These are phyloP conservation scores for Pipistrellus pygmaeus DNA, from an alignment of 2,797 vertebrate genomes.

Conservation along the genomic window DNA sequence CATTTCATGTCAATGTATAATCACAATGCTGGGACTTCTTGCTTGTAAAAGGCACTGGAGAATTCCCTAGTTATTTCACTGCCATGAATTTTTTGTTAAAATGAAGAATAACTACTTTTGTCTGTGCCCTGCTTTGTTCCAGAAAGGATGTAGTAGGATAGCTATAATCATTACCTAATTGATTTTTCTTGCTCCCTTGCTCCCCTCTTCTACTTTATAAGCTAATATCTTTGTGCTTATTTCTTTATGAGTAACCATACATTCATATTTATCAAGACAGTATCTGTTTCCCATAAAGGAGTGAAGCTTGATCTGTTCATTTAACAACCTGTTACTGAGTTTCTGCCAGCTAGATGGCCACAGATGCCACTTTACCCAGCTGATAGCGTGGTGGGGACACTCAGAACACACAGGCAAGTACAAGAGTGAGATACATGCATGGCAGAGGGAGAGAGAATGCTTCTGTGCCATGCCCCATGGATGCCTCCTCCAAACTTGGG, in stretches of 20 bases:
- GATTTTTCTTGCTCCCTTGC: not conserved
- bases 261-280: slow-evolving; percentile 27
- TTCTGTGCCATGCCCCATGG: not conserved
- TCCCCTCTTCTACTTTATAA: not conserved
- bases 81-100: not conserved
- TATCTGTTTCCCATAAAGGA: not conserved
- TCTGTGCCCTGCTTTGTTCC: slow-evolving; percentile 28
- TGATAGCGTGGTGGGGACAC: not conserved
- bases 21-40: not conserved
- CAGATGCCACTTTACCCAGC: not conserved
- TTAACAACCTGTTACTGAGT: not conserved
- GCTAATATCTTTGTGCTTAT: not conserved
- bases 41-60: slow-evolving; percentile 35
- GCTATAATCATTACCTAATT: slow-evolving; percentile 38
- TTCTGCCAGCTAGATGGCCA: not conserved
- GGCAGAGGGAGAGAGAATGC: not conserved
- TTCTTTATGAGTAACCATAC: not conserved
- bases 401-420: not conserved
- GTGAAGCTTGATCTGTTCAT: not conserved
- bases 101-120: slow-evolving; percentile 41
- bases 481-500: not conserved
- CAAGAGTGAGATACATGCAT: not conserved
- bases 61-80: not conserved
- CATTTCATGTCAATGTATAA: not conserved
- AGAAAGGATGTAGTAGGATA: not conserved